These are phyloP conservation scores for Neocrepidodera transversa DNA, from an alignment of 2,888 invertebrate species.

Conservation along the genomic window DNA sequence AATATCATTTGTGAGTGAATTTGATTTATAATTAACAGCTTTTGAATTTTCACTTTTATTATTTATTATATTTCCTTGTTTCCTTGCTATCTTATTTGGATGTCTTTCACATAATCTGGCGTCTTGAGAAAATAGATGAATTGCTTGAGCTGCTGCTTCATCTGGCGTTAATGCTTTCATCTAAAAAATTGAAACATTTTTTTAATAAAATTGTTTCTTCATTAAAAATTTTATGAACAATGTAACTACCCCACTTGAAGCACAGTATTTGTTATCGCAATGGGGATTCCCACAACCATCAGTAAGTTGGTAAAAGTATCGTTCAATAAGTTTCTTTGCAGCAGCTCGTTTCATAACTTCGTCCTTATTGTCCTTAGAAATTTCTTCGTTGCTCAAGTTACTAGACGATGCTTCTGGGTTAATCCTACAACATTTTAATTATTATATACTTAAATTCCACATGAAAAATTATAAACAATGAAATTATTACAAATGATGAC, in stretches of 20 bases:
- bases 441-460: slow-evolving; percentile 1
- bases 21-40: slow-evolving; percentile 26
- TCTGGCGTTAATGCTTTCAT: slow-evolving; percentile 79
- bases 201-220: not conserved
- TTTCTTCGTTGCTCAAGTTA: slow-evolving; percentile 45
- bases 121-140: slow-evolving; percentile 85
- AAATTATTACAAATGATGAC: slow-evolving; percentile 49
- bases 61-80: slow-evolving; percentile 52
- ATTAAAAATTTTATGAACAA: no score
- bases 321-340: slow-evolving; percentile 86
- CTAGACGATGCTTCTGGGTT: slow-evolving; percentile 60
- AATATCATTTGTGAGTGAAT: slow-evolving; percentile 51
- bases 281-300: slow-evolving; percentile 91
- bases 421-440: slow-evolving; percentile 47
- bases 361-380: slow-evolving; percentile 57
- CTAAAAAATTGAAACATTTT: slow-evolving; percentile 56
- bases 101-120: slow-evolving; percentile 82
- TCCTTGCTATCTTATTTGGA: slow-evolving; percentile 75
- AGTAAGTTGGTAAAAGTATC: slow-evolving; percentile 90
- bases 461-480: slow-evolving; percentile 24
- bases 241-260: slow-evolving; percentile 89
- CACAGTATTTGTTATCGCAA: slow-evolving; percentile 87
- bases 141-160: slow-evolving; percentile 89
- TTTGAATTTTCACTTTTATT: slow-evolving; percentile 35
- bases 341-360: slow-evolving; percentile 78